Base-by-base conservation (phyloP, 2,797 vertebrate genomes). In the Notoglanidium macrostoma region DNA sequence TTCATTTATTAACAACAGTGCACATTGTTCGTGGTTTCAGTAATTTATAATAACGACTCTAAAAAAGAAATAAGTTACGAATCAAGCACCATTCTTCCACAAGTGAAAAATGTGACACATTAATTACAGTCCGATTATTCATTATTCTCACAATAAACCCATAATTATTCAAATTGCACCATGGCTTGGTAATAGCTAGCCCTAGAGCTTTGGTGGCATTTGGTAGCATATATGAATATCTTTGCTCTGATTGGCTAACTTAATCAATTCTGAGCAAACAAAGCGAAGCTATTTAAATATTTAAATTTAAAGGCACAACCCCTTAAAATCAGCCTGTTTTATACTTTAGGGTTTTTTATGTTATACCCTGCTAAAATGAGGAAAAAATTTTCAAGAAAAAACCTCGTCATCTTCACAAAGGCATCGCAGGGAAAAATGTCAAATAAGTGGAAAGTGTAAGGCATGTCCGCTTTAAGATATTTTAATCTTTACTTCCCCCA, bases 141-240 rank as follows among this genome's bases (percentile, higher is more conserved):
- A 68, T 68, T 68, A 68, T 70, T 40, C 32, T 70, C 35, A 70
- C 32, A 72, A 49, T 51, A 51, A 49, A n/a, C 14, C 29, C 51
- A 55, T 5, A 32, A 32, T 78, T 55, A 55, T 77, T 29, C n/a
- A 73, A 44, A 85, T 89, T 79, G 84, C 81, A 83, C 35, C 5
- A 79, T 23, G 59, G 46, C 7, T 17, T 12, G 3, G 35, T 11
- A 82, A 82, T 21, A 82, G 12, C 15, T 46, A 46, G 54, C 9
- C 3, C 15, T 54, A 55, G 49, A 2, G 9, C 17, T 55, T 29
- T 55, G n/a, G 8, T 54, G 12, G 74, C 3, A 55, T 32, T 57
- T 79, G 49, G 49, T 49, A 10, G 49, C 49, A 49, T 49, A 49
- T 49, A 10, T 49, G 10, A 49, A 49, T 49, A 49, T 49, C 49